Evolutionary conservation across 2,888 invertebrate species (phyloP).

Genomic region (Hyles lineata): DNA sequence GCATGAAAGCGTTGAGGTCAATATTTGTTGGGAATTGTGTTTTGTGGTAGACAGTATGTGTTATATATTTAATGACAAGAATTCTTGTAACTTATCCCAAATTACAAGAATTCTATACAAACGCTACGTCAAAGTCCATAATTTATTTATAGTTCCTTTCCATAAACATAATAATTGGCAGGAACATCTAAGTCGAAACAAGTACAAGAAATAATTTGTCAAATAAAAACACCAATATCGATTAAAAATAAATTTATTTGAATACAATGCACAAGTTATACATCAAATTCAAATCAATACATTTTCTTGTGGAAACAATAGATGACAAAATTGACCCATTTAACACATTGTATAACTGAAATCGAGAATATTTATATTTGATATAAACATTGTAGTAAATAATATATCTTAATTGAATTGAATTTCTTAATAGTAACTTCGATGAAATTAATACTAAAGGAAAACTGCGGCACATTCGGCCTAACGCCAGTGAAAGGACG

Average conservation of each 20-base stretch:
- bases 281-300: slow-evolving; percentile 41
- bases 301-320: slow-evolving; percentile 31
- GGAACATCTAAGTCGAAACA: neutral
- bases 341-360: slow-evolving; percentile 12
- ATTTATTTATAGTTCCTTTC: no score
- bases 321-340: slow-evolving; percentile 12
- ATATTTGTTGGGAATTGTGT: no score
- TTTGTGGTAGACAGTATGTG: no score
- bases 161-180: neutral
- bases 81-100: no score
- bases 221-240: slow-evolving; percentile 15
- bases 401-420: neutral
- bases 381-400: slow-evolving; percentile 1
- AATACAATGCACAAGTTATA: slow-evolving; percentile 51
- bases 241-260: slow-evolving; percentile 57
- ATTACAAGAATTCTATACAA: no score
- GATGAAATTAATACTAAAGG: neutral
- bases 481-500: neutral
- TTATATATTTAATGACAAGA: no score
- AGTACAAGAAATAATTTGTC: neutral
- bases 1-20: no score
- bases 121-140: no score
- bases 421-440: neutral
- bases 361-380: slow-evolving; percentile 9
- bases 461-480: neutral